Evolutionary conservation across 1,140 invertebrate genomes (phyloP), one percentile per base, ranked within the genome.

Genomic region (Drosophila pandora): DNA sequence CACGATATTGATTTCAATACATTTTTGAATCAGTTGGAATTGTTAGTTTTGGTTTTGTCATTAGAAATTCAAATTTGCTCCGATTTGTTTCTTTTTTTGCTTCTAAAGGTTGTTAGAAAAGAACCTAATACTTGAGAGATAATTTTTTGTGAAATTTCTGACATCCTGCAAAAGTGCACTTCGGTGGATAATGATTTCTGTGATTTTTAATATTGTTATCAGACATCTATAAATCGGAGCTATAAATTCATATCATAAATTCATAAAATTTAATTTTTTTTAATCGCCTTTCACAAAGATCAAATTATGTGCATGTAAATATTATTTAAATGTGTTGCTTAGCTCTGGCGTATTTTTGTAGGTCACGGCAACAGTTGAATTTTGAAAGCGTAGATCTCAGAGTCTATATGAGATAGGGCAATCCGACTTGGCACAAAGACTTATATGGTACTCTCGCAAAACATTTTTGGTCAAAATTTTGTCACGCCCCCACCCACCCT

Each of bases 231-330:
- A 1, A 64, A 69, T 58, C 37, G 60, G 17, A 58, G 28, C 25
- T 30, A 23, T 25, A 9, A 39, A 17, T 62, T 41, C 17, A 4
- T 52, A 13, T 52, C 54, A 10, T 0, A n/a, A n/a, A n/a, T n/a
- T n/a, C n/a, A n/a, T 37, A 2, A 63, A 58, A n/a, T 41, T 47
- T 2, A 63, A 63, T 4, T 34, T 63, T 10, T 47, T 63, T n/a
- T 22, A 63, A 25, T 58, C 30, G 2, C 23, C 57, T 3, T 7
- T 59, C 4, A 49, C 43, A 2, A 60, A 60, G 23, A 12, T 60
- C 0, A 60, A 52, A 30, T 25, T 58, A 23, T 10, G 43, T 22
- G 0, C 8, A 57, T 7, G 28, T n/a, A 13, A 13, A 13, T 50
- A 6, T 2, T 8, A 13, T 2, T 9, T 12, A 37, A 37, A n/a